phyloP scores from a whole-genome alignment of 1,140 invertebrate genomes.

The Yoshiicerus persimilis region DNA sequence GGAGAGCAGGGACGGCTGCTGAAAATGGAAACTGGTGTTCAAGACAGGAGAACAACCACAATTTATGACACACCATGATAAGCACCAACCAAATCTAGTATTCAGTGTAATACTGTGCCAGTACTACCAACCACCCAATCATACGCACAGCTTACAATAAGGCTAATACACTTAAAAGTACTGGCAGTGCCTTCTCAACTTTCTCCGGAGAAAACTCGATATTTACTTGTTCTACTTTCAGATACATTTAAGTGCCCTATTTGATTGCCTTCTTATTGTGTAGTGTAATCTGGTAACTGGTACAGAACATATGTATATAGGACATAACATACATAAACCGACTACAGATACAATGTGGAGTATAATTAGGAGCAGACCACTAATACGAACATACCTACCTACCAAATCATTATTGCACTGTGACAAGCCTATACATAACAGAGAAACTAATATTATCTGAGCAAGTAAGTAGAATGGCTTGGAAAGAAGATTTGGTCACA shows the following conservation, averaged over 20 bases:
- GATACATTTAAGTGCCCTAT: neutral
- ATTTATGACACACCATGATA: slow-evolving; percentile 17
- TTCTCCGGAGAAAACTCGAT: neutral
- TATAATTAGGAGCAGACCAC: neutral
- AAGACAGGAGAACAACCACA: slow-evolving; percentile 14
- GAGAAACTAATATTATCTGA: neutral
- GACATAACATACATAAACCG: neutral
- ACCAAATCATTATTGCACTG: neutral
- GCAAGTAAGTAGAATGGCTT: neutral
- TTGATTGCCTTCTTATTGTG: slow-evolving; percentile 1
- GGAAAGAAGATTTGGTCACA: neutral
- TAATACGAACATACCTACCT: neutral
- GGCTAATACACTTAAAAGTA: neutral
- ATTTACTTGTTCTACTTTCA: neutral
- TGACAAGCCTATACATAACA: neutral
- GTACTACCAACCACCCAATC: neutral
- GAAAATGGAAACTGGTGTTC: slow-evolving; percentile 2
- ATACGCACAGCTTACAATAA: neutral
- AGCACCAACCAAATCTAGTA: neutral
- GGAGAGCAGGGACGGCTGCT: neutral
- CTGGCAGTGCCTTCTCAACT: neutral
- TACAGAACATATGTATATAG: neutral
- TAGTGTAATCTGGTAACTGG: neutral
- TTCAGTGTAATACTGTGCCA: neutral
- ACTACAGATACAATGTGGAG: neutral